Conservation (phyloP, 2,888 invertebrate species). For the Heteromurus nitidus region DNA sequence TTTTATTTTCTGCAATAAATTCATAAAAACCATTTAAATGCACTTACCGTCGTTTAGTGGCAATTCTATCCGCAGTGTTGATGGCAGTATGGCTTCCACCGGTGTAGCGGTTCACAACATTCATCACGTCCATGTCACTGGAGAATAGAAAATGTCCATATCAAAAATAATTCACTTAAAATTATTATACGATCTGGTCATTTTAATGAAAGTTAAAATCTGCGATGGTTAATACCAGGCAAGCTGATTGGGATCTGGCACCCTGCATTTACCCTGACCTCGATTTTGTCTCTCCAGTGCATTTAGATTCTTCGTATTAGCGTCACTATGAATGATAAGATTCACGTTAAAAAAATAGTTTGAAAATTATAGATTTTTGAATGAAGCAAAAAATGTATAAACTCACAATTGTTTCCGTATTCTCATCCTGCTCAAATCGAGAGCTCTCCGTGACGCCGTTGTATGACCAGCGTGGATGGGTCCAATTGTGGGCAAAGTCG, state of each 20-base stretch:
- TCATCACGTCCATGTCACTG: constrained; percentile 71
- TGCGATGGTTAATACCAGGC: constrained; percentile 16
- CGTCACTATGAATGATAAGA: constrained; percentile 19
- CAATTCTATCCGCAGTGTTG: constrained; percentile 75
- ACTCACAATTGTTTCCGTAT: constrained; percentile 38
- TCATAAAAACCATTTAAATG: too few relatives aligned
- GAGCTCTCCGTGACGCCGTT: constrained; percentile 68
- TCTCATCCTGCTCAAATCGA: constrained; percentile 69
- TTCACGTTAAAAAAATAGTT: too few relatives aligned
- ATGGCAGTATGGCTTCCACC: constrained; percentile 87
- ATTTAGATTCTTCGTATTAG: constrained; percentile 34
- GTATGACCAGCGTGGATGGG: constrained; percentile 67
- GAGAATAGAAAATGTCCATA: neutral
- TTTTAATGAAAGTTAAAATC: neutral
- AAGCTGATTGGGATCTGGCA: constrained; percentile 3
- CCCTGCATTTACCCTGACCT: neutral
- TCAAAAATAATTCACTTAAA: neutral
- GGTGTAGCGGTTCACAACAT: constrained; percentile 84
- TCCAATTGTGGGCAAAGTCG: constrained; percentile 51
- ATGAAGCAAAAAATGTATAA: neutral
- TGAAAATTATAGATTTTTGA: too few relatives aligned
- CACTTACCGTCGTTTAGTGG: too few relatives aligned
- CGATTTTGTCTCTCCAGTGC: constrained; percentile 36
- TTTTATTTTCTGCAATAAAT: too few relatives aligned
- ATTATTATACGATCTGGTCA: neutral